Percentiles rank a stretch among this genome's conserved stretches.
These are phyloP conservation scores for Epirrhoe tristata DNA, from an alignment of 2,888 invertebrate genomes.

Conservation along the genomic window DNA sequence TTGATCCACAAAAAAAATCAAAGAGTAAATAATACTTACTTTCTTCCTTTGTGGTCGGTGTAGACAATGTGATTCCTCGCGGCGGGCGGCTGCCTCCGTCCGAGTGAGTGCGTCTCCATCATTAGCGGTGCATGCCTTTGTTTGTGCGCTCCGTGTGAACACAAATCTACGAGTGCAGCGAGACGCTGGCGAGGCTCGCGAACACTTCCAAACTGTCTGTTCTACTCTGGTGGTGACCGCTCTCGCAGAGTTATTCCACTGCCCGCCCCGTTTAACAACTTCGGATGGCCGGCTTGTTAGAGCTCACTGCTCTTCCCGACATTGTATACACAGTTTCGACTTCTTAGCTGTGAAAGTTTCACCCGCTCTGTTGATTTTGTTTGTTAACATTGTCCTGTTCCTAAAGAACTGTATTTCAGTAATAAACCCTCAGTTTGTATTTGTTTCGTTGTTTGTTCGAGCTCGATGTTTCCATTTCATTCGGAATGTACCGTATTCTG, in stretches of 20 bases:
- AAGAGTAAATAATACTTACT: slow-evolving; percentile 66
- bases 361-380: slow-evolving; percentile 75
- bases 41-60: slow-evolving; percentile 82
- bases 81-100: slow-evolving; percentile 70
- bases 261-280: slow-evolving; percentile 71
- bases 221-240: slow-evolving; percentile 60
- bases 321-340: slow-evolving; percentile 77
- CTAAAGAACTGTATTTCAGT: slow-evolving; percentile 56
- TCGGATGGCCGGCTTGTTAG: slow-evolving; percentile 79
- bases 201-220: slow-evolving; percentile 67
- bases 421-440: slow-evolving; percentile 51
- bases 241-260: slow-evolving; percentile 68
- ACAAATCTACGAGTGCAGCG: slow-evolving; percentile 35
- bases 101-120: slow-evolving; percentile 75
- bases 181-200: slow-evolving; percentile 46
- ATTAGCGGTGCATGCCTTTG: slow-evolving; percentile 50
- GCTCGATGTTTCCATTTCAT: slow-evolving; percentile 39
- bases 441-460: slow-evolving; percentile 45
- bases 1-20: background rate
- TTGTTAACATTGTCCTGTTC: slow-evolving; percentile 72
- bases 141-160: slow-evolving; percentile 35
- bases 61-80: slow-evolving; percentile 82
- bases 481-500: slow-evolving; percentile 33
- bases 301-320: slow-evolving; percentile 68
- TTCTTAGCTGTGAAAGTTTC: slow-evolving; percentile 78